These are phyloP conservation scores for Hemibagrus wyckioides DNA, from an alignment of 2,113 vertebrate species.

Conservation along the genomic window DNA sequence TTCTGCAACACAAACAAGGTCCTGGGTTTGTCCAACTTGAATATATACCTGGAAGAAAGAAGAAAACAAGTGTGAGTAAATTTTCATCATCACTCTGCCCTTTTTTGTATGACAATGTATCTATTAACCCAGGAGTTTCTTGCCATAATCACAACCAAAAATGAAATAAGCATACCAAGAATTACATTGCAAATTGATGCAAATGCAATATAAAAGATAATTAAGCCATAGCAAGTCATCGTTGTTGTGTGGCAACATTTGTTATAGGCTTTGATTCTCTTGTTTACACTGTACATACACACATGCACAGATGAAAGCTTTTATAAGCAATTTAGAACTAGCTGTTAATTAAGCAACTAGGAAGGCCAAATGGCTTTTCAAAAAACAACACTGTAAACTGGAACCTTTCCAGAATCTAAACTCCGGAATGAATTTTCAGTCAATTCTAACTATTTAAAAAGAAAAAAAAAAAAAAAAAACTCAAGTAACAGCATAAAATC, in stretches of 20 bases:
- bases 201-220: background rate
- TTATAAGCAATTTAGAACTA: background rate
- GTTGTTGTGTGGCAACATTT: constrained; percentile 48
- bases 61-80: background rate
- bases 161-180: background rate
- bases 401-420: constrained; percentile 58
- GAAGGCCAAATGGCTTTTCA: constrained; percentile 63
- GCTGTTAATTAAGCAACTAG: background rate
- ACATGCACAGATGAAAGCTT: constrained; percentile 62
- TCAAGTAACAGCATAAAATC: background rate
- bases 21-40: constrained; percentile 38
- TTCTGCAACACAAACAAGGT: constrained; percentile 9
- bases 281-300: constrained; percentile 47
- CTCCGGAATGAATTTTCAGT: background rate
- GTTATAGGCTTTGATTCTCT: background rate
- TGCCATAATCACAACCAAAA: background rate
- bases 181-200: background rate
- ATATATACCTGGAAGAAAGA: constrained; percentile 42
- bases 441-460: constrained; percentile 51
- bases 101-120: background rate
- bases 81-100: background rate
- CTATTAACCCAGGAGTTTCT: background rate
- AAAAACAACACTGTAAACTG: constrained; percentile 62
- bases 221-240: constrained; percentile 46
- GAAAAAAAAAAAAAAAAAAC: constrained; percentile 9